phyloP scores from a whole-genome alignment of 2,888 invertebrate species.

The Diplazon laetatorius region DNA sequence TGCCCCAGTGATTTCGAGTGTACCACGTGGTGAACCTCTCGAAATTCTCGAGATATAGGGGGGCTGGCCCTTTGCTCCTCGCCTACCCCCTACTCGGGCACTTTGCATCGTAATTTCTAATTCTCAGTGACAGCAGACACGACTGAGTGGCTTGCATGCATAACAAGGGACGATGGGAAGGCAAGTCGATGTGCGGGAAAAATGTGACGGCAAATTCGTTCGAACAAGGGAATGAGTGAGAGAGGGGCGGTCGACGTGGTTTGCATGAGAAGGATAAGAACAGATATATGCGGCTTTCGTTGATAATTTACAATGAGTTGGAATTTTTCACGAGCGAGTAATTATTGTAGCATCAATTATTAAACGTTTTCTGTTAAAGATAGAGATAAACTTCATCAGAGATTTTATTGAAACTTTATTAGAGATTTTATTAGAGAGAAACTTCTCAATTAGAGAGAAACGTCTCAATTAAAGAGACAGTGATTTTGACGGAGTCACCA shows the following conservation, averaged over 20 bases:
- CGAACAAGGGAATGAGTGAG: background rate
- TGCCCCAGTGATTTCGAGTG: constrained; percentile 51
- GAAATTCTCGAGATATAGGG: constrained; percentile 7
- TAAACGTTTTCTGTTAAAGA: no score
- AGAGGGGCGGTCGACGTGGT: background rate
- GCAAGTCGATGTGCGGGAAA: constrained; percentile 11
- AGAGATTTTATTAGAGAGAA: no score
- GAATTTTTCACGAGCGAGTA: no score
- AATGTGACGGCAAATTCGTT: background rate
- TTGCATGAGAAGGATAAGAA: background rate
- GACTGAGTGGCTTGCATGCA: constrained; percentile 6
- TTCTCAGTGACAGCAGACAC: constrained; percentile 36
- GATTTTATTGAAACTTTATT: no score
- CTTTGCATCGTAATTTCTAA: constrained; percentile 43
- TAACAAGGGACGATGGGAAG: background rate
- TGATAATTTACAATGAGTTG: no score
- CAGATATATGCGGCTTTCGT: no score
- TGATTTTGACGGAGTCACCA: no score
- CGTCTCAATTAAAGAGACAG: no score
- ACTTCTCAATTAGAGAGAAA: no score
- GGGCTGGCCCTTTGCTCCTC: constrained; percentile 3
- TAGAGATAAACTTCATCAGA: no score
- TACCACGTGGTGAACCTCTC: constrained; percentile 29
- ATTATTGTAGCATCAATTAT: no score
- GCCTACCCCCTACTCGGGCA: constrained; percentile 3